A percentile compares a stretch with the other conserved stretches of the same genome.
These are phyloP conservation scores for Echiichthys vipera DNA, from an alignment of 2,797 vertebrate genomes.

Conservation along the genomic window DNA sequence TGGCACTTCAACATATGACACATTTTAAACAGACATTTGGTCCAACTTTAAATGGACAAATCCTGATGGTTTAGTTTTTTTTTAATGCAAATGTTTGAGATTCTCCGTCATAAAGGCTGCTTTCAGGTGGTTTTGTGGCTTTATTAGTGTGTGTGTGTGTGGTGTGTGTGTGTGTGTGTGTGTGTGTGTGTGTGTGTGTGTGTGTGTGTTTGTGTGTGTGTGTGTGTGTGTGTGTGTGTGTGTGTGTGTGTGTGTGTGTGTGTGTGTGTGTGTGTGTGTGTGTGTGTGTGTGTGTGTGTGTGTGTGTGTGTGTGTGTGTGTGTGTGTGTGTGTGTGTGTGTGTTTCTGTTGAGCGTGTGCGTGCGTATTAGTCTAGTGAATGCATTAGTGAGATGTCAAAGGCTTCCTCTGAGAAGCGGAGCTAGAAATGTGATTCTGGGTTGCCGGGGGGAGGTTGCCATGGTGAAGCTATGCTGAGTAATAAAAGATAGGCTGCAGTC, in stretches of 20 bases:
- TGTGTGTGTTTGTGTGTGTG: slow-evolving; percentile 23
- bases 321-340: slow-evolving; percentile 4
- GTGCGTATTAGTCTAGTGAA: slow-evolving; percentile 55
- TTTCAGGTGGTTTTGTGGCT: slow-evolving; percentile 22
- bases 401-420: slow-evolving; percentile 81
- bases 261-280: slow-evolving; percentile 15
- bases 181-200: slow-evolving; percentile 9
- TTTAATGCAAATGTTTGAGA: not conserved
- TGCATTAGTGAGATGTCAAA: slow-evolving; percentile 87
- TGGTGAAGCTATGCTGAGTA: slow-evolving; percentile 86
- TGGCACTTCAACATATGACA: not conserved
- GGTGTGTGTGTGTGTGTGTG: slow-evolving; percentile 18
- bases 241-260: slow-evolving; percentile 26
- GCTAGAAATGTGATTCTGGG: slow-evolving; percentile 86
- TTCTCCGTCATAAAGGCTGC: slow-evolving; percentile 14
- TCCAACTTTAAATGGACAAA: slow-evolving; percentile 14
- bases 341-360: slow-evolving; percentile 14
- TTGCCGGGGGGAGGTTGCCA: slow-evolving; percentile 85
- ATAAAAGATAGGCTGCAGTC: slow-evolving; percentile 75
- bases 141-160: slow-evolving; percentile 23
- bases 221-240: slow-evolving; percentile 20
- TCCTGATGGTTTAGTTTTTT: slow-evolving; percentile 4
- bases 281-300: slow-evolving; percentile 10
- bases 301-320: slow-evolving; percentile 28
- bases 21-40: slow-evolving; percentile 2